These are phyloP conservation scores for Diphyllodes magnificus DNA, from an alignment of 2,113 vertebrate species.

Conservation along the genomic window DNA sequence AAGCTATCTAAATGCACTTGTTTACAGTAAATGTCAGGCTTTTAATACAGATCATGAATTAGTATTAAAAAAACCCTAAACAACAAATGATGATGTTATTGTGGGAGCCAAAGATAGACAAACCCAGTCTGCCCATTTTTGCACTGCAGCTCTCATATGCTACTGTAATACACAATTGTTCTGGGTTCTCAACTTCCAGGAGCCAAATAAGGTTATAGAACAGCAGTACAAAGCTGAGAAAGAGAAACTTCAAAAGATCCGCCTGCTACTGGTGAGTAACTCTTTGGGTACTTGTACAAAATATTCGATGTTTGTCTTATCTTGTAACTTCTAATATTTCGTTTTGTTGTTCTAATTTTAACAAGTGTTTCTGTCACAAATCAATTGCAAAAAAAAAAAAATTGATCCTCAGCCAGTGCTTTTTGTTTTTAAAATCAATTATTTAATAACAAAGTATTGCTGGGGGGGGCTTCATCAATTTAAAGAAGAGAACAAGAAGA, in stretches of 20 bases:
- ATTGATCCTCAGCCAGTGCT: background rate
- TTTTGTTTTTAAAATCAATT: background rate
- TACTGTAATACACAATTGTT: background rate
- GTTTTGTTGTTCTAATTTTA: background rate
- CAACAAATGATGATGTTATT: background rate
- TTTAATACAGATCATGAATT: background rate
- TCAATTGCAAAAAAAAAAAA: background rate
- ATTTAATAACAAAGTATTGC: background rate
- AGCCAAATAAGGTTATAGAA: conserved; percentile 82
- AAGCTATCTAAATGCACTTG: background rate
- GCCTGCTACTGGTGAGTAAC: conserved; percentile 87
- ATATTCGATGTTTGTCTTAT: background rate
- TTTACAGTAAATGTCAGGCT: background rate
- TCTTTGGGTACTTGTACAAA: background rate
- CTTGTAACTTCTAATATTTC: background rate
- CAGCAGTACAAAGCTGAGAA: conserved; percentile 83
- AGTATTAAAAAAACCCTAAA: background rate
- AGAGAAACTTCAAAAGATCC: conserved; percentile 95
- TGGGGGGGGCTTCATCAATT: conserved; percentile 30
- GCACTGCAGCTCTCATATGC: background rate
- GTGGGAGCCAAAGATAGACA: background rate
- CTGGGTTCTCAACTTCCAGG: conserved; percentile 70
- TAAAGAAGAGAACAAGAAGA: conserved; percentile 48
- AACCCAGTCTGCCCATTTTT: background rate
- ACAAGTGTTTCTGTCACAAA: background rate